Evolutionary conservation across 2,797 vertebrate species (phyloP).

Genomic region (Rachycentron canadum): DNA sequence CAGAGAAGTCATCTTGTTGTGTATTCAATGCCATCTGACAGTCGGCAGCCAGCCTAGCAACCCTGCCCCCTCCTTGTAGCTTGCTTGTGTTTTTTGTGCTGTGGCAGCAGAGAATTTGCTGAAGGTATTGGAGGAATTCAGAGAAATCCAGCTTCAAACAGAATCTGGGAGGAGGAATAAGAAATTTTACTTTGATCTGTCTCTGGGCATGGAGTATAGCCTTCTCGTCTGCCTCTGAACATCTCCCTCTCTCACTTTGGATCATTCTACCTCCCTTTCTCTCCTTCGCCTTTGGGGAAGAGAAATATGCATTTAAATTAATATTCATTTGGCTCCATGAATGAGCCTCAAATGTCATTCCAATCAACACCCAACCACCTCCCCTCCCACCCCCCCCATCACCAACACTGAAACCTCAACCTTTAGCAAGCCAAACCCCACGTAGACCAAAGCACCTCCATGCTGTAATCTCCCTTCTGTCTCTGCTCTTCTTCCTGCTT

Average conservation of each 20-base stretch:
- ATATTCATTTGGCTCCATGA: constrained; percentile 50
- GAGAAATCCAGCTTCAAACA: constrained; percentile 65
- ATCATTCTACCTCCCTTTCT: neutral
- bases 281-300: constrained; percentile 12
- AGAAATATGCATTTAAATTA: constrained; percentile 58
- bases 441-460: constrained; percentile 11
- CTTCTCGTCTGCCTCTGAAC: constrained; percentile 7
- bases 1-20: constrained; percentile 46
- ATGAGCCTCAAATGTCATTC: constrained; percentile 30
- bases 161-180: constrained; percentile 44
- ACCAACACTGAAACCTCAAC: constrained; percentile 34
- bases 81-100: constrained; percentile 37
- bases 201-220: constrained; percentile 20
- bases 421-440: constrained; percentile 7
- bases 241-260: neutral
- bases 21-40: constrained; percentile 59
- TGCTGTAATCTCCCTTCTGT: constrained; percentile 40
- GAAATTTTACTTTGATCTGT: constrained; percentile 64
- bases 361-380: constrained; percentile 34
- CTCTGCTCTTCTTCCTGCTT: constrained; percentile 4
- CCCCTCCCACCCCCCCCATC: constrained; percentile 39
- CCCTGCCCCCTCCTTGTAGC: constrained; percentile 1
- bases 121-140: constrained; percentile 41
- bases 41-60: constrained; percentile 43
- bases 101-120: constrained; percentile 38